Percentiles rank a stretch among this genome's conserved stretches.
Conservation (phyloP, 2,797 vertebrate genomes). For the Gastrophryne carolinensis region DNA sequence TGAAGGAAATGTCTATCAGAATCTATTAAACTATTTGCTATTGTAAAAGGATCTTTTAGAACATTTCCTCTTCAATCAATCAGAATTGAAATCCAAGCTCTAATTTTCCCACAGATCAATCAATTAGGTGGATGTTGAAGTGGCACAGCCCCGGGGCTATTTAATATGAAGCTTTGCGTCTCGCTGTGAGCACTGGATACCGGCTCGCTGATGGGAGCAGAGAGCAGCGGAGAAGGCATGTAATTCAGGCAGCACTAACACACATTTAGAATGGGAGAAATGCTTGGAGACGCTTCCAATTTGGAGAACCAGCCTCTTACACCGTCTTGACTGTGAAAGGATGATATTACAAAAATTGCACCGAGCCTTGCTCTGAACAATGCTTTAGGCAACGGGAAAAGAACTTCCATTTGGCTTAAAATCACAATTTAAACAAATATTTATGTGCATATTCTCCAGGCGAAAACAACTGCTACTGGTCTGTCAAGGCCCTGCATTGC, state of each 20-base stretch:
- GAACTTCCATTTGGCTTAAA: conserved; percentile 34
- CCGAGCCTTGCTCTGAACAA: conserved; percentile 15
- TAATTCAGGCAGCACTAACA: background rate
- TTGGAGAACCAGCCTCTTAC: conserved; percentile 27
- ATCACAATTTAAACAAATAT: conserved; percentile 37
- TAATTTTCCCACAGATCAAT: conserved; percentile 43
- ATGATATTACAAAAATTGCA: conserved; percentile 14
- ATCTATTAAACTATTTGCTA: conserved; percentile 52
- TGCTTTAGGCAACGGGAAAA: conserved; percentile 32
- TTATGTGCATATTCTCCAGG: conserved; percentile 49
- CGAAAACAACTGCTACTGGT: conserved; percentile 52
- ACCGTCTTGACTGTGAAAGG: conserved; percentile 25
- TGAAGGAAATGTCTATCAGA: conserved; percentile 52
- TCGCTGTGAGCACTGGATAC: conserved; percentile 7
- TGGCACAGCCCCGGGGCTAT: background rate
- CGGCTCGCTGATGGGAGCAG: background rate
- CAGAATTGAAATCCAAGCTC: conserved; percentile 47
- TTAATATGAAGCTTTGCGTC: background rate
- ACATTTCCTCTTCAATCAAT: conserved; percentile 41
- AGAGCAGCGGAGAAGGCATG: conserved; percentile 9
- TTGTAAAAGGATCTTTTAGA: conserved; percentile 45
- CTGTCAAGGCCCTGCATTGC: conserved; percentile 38
- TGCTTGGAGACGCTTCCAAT: conserved; percentile 22
- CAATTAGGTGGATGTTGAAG: conserved; percentile 22
- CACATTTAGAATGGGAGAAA: conserved; percentile 37